Percentiles rank a stretch among this genome's conserved stretches.
phyloP scores from a whole-genome alignment of 2,888 invertebrate species.

The Apamea crenata region DNA sequence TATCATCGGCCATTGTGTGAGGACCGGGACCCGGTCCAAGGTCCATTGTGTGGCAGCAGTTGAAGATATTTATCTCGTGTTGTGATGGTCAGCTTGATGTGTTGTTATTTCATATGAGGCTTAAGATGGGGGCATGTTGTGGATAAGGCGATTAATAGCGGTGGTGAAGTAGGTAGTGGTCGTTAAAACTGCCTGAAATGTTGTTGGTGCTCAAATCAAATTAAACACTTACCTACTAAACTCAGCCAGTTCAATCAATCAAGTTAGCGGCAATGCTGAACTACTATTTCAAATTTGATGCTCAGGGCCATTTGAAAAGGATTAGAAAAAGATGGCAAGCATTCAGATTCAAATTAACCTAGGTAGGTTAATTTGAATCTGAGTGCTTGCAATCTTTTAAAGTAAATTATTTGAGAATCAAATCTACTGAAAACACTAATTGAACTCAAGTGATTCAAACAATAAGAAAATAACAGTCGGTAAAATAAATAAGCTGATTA shows the following conservation, averaged over 20 bases:
- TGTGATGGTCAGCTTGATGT: constrained; percentile 55
- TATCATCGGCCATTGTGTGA: constrained; percentile 39
- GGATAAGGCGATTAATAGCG: constrained; percentile 7
- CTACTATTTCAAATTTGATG: background rate
- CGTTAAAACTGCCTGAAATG: background rate
- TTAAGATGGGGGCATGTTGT: constrained; percentile 25
- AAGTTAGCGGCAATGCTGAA: background rate
- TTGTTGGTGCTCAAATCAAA: background rate
- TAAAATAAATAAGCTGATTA: background rate
- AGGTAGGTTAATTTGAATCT: background rate
- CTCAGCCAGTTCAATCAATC: background rate
- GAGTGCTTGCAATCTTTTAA: background rate
- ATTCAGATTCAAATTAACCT: background rate
- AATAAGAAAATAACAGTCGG: background rate
- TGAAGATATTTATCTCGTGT: constrained; percentile 61
- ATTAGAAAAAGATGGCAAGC: too few relatives aligned
- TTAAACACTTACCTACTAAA: background rate
- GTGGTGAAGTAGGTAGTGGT: too few relatives aligned
- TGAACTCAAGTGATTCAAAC: background rate
- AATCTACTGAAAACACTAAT: background rate
- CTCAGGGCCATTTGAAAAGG: background rate
- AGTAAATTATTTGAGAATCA: background rate
- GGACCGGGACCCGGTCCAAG: constrained; percentile 10
- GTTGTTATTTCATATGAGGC: constrained; percentile 40
- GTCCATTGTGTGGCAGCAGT: constrained; percentile 43